phyloP scores from a whole-genome alignment of 2,113 vertebrate species.

The Scolopax mira region DNA sequence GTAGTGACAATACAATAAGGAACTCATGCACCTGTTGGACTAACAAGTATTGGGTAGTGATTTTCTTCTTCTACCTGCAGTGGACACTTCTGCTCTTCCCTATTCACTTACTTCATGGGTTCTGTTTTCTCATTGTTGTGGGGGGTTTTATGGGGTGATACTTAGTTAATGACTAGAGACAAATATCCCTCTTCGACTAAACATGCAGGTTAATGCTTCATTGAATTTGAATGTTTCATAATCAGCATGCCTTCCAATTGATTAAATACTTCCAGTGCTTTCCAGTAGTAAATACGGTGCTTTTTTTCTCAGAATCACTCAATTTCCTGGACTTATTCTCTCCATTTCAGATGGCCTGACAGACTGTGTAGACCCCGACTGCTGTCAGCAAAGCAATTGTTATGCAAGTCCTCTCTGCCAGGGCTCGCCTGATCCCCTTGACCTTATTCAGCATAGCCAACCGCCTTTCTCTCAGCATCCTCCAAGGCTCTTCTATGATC shows the following conservation, averaged over 20 bases:
- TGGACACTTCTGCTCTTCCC: not conserved
- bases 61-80: not conserved
- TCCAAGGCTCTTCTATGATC: constrained; percentile 87
- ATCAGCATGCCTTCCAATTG: not conserved
- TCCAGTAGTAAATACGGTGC: not conserved
- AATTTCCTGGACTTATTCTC: not conserved
- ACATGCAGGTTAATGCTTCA: not conserved
- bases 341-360: constrained; percentile 85
- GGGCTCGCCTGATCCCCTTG: constrained; percentile 93
- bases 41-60: not conserved
- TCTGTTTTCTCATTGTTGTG: not conserved
- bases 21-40: fast-evolving
- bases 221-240: not conserved
- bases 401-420: constrained; percentile 91
- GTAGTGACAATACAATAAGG: not conserved
- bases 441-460: constrained; percentile 89
- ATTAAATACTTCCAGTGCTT: not conserved
- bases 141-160: not conserved
- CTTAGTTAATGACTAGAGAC: not conserved
- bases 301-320: not conserved
- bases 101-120: not conserved
- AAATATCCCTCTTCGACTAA: not conserved
- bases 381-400: constrained; percentile 93
- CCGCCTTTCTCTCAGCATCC: constrained; percentile 80
- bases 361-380: constrained; percentile 96